Evolutionary conservation across 2,888 invertebrate species (phyloP).

Genomic region (Pseudanteris insignis): DNA sequence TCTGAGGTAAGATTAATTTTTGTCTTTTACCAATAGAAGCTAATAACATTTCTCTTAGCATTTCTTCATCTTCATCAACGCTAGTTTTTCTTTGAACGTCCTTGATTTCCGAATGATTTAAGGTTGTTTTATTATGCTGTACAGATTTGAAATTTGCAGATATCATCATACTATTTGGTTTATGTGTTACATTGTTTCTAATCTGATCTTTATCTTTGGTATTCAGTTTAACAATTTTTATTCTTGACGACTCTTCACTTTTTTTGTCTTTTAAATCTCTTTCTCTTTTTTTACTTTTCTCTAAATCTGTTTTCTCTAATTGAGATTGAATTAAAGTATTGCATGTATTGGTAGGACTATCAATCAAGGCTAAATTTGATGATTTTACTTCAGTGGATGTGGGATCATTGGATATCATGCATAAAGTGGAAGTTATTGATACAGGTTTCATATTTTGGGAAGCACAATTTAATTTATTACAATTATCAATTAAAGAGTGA

Average conservation of each 20-base stretch:
- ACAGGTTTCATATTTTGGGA: conserved; percentile 9
- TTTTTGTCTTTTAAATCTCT: neutral
- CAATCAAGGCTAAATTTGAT: no score
- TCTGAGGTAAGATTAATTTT: conserved; percentile 27
- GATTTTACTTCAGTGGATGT: neutral
- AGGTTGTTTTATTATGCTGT: neutral
- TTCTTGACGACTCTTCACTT: neutral
- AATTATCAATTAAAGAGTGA: no score
- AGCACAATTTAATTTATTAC: no score
- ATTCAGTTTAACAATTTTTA: neutral
- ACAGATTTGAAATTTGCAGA: neutral
- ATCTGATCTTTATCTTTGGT: neutral
- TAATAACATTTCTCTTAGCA: conserved; percentile 56
- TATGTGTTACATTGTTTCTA: neutral
- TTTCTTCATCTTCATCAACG: conserved; percentile 62
- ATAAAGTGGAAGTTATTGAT: conserved; percentile 22
- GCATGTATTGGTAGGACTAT: no score
- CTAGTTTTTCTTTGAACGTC: conserved; percentile 51
- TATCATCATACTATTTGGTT: neutral
- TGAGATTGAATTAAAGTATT: no score
- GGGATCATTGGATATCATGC: no score
- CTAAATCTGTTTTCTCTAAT: neutral
- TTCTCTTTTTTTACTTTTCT: neutral
- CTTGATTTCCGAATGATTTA: conserved; percentile 1
- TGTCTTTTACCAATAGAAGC: conserved; percentile 58